These are phyloP conservation scores for Poecilia picta DNA, from an alignment of 2,797 vertebrate genomes.

Conservation along the genomic window DNA sequence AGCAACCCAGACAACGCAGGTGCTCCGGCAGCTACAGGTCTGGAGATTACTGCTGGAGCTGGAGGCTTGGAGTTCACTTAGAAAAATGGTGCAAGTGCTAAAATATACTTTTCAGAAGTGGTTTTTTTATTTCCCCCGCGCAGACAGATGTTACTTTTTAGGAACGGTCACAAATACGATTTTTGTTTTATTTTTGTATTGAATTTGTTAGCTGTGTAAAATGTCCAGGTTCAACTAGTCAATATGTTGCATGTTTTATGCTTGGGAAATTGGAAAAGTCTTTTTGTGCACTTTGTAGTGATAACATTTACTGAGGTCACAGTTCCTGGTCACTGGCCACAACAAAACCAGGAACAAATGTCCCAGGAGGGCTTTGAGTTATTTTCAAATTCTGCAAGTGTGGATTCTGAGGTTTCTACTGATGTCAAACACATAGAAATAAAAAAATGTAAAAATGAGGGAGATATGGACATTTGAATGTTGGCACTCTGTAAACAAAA, in stretches of 20 bases:
- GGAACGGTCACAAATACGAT: background rate
- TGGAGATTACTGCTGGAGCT: conserved; percentile 25
- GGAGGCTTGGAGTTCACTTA: conserved; percentile 9
- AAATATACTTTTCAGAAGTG: background rate
- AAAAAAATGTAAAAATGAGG: too few relatives aligned
- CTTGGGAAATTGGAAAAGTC: background rate
- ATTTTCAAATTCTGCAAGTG: too few relatives aligned
- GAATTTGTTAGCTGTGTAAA: background rate
- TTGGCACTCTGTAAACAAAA: too few relatives aligned
- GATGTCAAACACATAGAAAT: too few relatives aligned
- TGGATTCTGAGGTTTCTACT: too few relatives aligned
- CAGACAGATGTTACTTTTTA: background rate
- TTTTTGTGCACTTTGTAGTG: background rate
- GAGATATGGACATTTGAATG: too few relatives aligned
- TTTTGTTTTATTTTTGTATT: background rate
- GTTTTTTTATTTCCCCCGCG: too few relatives aligned
- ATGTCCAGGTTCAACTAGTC: background rate
- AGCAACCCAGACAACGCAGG: conserved; percentile 55
- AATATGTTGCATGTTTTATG: background rate
- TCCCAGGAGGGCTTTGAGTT: too few relatives aligned
- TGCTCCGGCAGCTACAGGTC: conserved; percentile 36
- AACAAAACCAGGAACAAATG: too few relatives aligned
- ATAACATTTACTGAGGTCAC: background rate
- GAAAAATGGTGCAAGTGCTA: background rate
- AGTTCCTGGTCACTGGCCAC: too few relatives aligned